phyloP scores from a whole-genome alignment of 2,113 vertebrate species.

The Acanthochromis polyacanthus region DNA sequence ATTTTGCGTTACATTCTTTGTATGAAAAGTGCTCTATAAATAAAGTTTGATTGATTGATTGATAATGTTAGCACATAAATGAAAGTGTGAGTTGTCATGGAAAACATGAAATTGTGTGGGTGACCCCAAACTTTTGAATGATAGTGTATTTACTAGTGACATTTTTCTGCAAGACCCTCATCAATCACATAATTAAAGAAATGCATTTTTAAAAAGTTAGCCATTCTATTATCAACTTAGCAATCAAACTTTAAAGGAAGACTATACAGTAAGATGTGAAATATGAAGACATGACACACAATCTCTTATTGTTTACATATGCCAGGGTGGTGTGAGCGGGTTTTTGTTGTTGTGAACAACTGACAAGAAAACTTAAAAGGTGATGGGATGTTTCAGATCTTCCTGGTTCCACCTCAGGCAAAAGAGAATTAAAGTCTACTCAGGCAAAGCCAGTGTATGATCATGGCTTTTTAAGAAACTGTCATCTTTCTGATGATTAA shows the following conservation, averaged over 20 bases:
- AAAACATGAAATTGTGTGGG: no score
- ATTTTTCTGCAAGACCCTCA: no score
- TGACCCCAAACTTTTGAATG: no score
- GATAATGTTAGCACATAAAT: no score
- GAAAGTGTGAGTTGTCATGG: no score
- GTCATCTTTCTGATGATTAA: slow-evolving; percentile 58
- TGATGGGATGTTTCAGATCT: slow-evolving; percentile 55
- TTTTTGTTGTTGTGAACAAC: slow-evolving; percentile 21
- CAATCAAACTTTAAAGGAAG: background rate
- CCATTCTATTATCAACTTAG: background rate
- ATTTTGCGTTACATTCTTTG: no score
- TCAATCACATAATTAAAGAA: no score
- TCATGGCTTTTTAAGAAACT: slow-evolving; percentile 59
- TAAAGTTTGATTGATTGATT: no score
- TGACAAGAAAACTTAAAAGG: slow-evolving; percentile 41
- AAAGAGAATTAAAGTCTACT: slow-evolving; percentile 47
- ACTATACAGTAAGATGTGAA: background rate
- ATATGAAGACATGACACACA: background rate
- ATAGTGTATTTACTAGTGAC: no score
- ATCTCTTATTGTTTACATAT: background rate
- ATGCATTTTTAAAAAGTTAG: background rate
- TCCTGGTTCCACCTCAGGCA: slow-evolving; percentile 58
- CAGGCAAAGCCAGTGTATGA: slow-evolving; percentile 55
- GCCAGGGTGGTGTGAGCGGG: background rate
- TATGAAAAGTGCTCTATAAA: no score